These are phyloP conservation scores for Lithophane semibrunnea DNA, from an alignment of 2,888 invertebrate species.

Conservation along the genomic window DNA sequence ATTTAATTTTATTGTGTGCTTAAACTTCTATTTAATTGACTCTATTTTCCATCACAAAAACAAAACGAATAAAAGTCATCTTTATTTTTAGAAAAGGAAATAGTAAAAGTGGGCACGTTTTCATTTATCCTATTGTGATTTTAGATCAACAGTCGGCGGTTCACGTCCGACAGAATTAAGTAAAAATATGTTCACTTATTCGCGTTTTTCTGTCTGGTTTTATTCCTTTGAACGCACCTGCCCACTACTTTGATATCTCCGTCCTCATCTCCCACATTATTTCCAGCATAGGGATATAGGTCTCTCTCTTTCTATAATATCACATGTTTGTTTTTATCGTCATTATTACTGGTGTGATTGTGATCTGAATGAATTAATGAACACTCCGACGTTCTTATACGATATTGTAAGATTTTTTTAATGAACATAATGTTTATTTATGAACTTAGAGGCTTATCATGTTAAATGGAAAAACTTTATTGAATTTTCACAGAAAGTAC, in stretches of 20 bases:
- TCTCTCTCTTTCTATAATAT: slow-evolving; percentile 64
- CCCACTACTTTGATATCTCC: slow-evolving; percentile 54
- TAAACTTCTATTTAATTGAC: not conserved
- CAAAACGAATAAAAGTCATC: not conserved
- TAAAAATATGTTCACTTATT: slow-evolving; percentile 52
- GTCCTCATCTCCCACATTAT: slow-evolving; percentile 56
- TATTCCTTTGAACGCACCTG: slow-evolving; percentile 70
- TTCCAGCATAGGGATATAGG: slow-evolving; percentile 30
- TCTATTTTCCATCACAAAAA: not conserved
- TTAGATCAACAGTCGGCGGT: slow-evolving; percentile 15
- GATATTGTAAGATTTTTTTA: slow-evolving; percentile 61
- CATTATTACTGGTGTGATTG: slow-evolving; percentile 72
- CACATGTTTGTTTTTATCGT: slow-evolving; percentile 70
- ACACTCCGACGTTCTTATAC: slow-evolving; percentile 63
- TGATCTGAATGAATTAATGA: slow-evolving; percentile 74
- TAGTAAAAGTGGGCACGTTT: not conserved
- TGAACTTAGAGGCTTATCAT: slow-evolving; percentile 3
- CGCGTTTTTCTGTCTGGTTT: slow-evolving; percentile 51
- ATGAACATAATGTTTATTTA: slow-evolving; percentile 21
- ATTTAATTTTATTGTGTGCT: not conserved
- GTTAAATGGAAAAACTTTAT: slow-evolving; percentile 6
- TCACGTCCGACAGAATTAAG: slow-evolving; percentile 29
- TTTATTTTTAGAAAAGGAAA: not conserved
- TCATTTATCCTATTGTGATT: slow-evolving; percentile 20
- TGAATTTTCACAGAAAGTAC: slow-evolving; percentile 20